Percentiles rank a stretch among this genome's conserved stretches.
These are phyloP conservation scores for Laticauda colubrina DNA, from an alignment of 2,113 vertebrate genomes.

Conservation along the genomic window DNA sequence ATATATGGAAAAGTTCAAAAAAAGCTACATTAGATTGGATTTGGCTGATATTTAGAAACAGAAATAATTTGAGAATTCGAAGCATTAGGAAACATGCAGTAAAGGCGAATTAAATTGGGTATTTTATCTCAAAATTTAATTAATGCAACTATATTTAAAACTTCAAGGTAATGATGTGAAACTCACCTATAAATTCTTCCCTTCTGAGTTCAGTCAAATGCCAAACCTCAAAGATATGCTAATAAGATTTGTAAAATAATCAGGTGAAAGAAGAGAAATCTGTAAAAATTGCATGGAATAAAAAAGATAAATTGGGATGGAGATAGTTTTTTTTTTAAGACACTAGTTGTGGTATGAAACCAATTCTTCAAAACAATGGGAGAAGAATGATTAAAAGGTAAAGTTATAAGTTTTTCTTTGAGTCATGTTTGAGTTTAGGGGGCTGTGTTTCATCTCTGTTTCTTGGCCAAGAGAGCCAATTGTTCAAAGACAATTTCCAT, in stretches of 20 bases:
- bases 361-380: background rate
- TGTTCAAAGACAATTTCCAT: no score
- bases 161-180: background rate
- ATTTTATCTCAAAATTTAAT: background rate
- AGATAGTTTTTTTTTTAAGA: background rate
- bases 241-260: background rate
- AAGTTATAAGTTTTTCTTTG: no score
- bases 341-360: background rate
- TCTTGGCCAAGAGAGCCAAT: no score
- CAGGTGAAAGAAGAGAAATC: background rate
- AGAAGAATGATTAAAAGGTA: background rate
- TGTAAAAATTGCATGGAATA: background rate
- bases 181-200: background rate
- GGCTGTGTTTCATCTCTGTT: no score
- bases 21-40: background rate
- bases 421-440: no score
- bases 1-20: background rate
- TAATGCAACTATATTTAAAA: background rate
- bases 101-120: background rate
- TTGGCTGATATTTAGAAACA: background rate
- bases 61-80: background rate
- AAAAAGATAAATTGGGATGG: background rate
- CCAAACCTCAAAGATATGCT: background rate
- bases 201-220: background rate
- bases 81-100: background rate